phyloP scores from a whole-genome alignment of 2,797 vertebrate genomes.

The Lagocephalus sceleratus region DNA sequence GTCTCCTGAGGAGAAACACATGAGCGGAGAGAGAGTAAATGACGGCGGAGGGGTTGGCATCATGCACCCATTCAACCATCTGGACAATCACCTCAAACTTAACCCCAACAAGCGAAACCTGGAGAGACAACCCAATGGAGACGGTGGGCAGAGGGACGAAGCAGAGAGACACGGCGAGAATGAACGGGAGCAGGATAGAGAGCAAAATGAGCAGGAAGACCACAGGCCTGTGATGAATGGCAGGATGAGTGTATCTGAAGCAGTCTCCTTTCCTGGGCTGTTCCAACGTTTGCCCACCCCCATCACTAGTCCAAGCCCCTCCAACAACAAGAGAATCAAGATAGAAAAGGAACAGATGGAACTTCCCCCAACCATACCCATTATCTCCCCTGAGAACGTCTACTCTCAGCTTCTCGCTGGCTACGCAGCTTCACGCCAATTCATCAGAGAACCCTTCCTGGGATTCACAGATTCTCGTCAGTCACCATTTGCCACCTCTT shows the following conservation, averaged over 20 bases:
- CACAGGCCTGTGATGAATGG: conserved; percentile 86
- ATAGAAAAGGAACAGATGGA: conserved; percentile 97
- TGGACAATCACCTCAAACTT: conserved; percentile 80
- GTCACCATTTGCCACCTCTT: conserved; percentile 80
- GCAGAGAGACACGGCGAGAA: conserved; percentile 74
- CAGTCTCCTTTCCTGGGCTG: conserved; percentile 85
- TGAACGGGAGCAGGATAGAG: conserved; percentile 58
- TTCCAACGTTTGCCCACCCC: conserved; percentile 93
- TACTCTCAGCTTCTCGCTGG: conserved; percentile 97
- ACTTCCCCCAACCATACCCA: conserved; percentile 85
- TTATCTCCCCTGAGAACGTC: conserved; percentile 97
- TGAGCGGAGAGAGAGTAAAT: conserved; percentile 60
- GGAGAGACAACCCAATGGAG: conserved; percentile 67
- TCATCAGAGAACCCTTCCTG: conserved; percentile 98
- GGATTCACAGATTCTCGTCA: conserved; percentile 91
- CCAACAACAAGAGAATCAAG: conserved; percentile 95
- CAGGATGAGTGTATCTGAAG: conserved; percentile 85
- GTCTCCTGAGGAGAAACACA: conserved; percentile 79
- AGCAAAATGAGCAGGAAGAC: conserved; percentile 63
- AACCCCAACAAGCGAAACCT: conserved; percentile 65
- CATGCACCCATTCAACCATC: conserved; percentile 74
- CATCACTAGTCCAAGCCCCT: conserved; percentile 86
- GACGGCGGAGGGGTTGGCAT: conserved; percentile 71
- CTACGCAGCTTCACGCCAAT: conserved; percentile 93
- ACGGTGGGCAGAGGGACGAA: conserved; percentile 48